These are phyloP conservation scores for Heliconius hermathena DNA, from an alignment of 1,140 invertebrate genomes.

Conservation along the genomic window DNA sequence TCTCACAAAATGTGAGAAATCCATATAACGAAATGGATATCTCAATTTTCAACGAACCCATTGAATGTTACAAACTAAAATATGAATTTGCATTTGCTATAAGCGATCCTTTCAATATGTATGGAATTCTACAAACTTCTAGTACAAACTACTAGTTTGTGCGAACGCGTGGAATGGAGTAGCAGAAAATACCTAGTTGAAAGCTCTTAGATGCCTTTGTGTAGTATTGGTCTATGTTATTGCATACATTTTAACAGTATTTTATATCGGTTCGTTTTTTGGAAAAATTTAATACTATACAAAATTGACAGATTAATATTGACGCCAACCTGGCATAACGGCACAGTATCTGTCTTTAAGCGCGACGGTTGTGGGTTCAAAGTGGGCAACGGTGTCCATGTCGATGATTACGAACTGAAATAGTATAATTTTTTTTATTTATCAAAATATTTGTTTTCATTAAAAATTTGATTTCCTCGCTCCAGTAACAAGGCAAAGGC, in stretches of 20 bases:
- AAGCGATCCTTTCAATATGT: constrained; percentile 10
- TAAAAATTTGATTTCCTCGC: no score
- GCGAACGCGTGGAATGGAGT: constrained; percentile 2
- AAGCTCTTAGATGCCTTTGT: background rate
- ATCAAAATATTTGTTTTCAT: no score
- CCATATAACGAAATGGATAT: background rate
- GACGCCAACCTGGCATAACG: no score
- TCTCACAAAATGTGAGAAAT: background rate
- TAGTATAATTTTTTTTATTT: no score
- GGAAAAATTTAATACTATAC: no score
- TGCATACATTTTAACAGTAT: background rate
- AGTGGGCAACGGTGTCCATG: no score
- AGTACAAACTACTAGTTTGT: background rate
- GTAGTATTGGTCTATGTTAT: background rate
- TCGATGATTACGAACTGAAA: no score
- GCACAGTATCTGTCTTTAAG: no score
- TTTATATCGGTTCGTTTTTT: no score
- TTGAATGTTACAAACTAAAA: background rate
- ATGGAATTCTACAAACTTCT: background rate
- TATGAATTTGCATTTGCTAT: constrained; percentile 6
- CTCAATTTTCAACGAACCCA: background rate
- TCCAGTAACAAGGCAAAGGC: no score
- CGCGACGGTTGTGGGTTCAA: no score
- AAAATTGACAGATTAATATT: no score
- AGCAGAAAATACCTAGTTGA: constrained; percentile 7